Evolutionary conservation across 2,888 invertebrate genomes (phyloP).

Genomic region (Himalopsyche japonica): DNA sequence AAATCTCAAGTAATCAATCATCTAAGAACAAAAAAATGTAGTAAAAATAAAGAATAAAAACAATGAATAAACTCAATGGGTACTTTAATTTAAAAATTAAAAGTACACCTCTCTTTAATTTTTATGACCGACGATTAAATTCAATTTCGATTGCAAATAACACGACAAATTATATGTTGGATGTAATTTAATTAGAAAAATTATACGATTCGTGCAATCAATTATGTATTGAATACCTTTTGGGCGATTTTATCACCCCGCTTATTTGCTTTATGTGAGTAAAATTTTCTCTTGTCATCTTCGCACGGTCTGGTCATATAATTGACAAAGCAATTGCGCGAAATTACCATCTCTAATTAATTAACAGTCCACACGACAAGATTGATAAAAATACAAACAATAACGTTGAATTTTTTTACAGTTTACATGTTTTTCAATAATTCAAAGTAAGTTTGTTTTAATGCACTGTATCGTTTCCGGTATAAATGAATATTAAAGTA

Average conservation of each 20-base stretch:
- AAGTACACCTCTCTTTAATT: background rate
- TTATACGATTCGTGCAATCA: conserved; percentile 11
- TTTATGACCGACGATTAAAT: background rate
- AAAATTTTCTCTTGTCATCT: background rate
- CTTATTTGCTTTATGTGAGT: background rate
- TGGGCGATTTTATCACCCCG: conserved; percentile 4
- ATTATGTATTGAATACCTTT: conserved; percentile 11
- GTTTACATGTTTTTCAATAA: too few species aligned
- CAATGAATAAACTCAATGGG: background rate
- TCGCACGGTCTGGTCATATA: background rate
- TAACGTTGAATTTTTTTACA: too few species aligned
- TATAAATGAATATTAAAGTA: too few species aligned
- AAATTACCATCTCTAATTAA: background rate
- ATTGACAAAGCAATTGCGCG: background rate
- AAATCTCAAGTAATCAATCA: too few species aligned
- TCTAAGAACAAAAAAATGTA: too few species aligned
- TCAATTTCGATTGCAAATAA: background rate
- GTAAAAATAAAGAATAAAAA: too few species aligned
- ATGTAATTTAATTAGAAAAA: conserved; percentile 31
- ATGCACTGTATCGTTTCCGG: background rate
- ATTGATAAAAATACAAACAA: background rate
- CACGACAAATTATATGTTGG: conserved; percentile 34
- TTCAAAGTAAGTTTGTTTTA: background rate
- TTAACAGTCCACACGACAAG: background rate
- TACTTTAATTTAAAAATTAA: background rate